Base-by-base conservation (phyloP, 2,113 vertebrate genomes). In the Anolis carolinensis region DNA sequence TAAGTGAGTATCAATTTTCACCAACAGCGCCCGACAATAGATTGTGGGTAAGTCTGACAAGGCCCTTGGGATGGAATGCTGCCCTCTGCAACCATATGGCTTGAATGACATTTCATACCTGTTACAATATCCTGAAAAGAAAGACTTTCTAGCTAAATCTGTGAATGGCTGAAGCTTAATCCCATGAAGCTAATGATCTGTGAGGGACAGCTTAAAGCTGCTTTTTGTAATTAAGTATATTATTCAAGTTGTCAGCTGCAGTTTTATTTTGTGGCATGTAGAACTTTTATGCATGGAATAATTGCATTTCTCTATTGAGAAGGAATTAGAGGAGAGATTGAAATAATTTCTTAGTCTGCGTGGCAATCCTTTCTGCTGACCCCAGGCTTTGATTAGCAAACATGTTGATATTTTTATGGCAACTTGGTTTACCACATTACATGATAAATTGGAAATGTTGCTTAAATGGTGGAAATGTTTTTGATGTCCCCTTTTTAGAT, bases 31-130 rank as follows among this genome's bases (percentile, higher is more conserved):
- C 92, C 86, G 83, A 94, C 93, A 94, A 95, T 96, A 96, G 96
- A 95, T 96, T 97, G 96, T 93, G 95, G 95, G 93, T 86, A 94
- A 95, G 70, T 90, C 91, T 93, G 92, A 96, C 96, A 95, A 94
- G 93, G 80, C 94, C 95, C 95, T 81, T 89, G 94, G 94, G 96
- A 97, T 93, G 79, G 81, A 86, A 30, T 23, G 13, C 85, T 90
- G 90, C 84, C 90, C 90, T 94, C 79, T 91, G 92, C 90, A 82
- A 96, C 96, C 95, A 95, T 95, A 95, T 95, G 95, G 94, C 87
- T 90, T 91, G 84, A 91, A 92, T 94, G 81, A 86, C n/a, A 86
- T 91, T 94, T 94, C 91, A 86, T 95, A 93, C 91, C 89, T 93
- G 92, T 90, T 92, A 86, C 89, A 94, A 82, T 93, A 94, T 92